Base-by-base conservation (phyloP, 2,113 vertebrate species). In the Centrocercus urophasianus region DNA sequence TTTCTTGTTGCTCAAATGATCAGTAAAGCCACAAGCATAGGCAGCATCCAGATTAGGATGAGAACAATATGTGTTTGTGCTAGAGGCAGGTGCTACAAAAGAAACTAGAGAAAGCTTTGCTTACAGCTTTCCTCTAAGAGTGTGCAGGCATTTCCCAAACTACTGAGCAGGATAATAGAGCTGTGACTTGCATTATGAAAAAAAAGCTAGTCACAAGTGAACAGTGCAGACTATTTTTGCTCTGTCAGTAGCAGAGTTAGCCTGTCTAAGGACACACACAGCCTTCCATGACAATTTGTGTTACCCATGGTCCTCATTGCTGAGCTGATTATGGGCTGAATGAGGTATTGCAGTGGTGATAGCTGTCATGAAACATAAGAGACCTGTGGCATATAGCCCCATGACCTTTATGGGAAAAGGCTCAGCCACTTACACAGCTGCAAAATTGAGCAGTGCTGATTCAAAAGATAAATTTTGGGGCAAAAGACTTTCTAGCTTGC, bases 121-220 rank as follows among this genome's bases (percentile, higher is more conserved):
- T 36, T 34, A 2, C 0, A 76, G 42, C 2, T 1, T n/a, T 15
- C 25, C 27, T 24, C 45, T 63, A 9, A 38, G 0, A 1, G 11
- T 30, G 15, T 18, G 10, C 6, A 19, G 21, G 9, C 7, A 30
- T 56, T 65, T 82, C 30, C 28, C 42, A 56, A n/a, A 10, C 30
- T 57, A 3, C 1, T 52, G 17, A 11, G 7, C 48, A 25, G 3
- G 1, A 19, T 2, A 75, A 48, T 76, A 72, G 16, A 80, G 21
- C 45, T 75, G 22, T 22, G 11, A 25, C 60, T 10, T 32, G 30
- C 9, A 15, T 36, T 3, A 0, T 22, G 30, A 79, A 69, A 24
- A 38, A 38, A 36, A 69, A 67, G 38, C n/a, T 47, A 57, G 32
- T 25, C 7, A 13, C 38, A 61, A 40, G 11, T 17, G 27, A 63